Evolutionary conservation across 2,888 invertebrate species (phyloP), one percentile per base, ranked within the genome.

Genomic region (Stenurella melanura): DNA sequence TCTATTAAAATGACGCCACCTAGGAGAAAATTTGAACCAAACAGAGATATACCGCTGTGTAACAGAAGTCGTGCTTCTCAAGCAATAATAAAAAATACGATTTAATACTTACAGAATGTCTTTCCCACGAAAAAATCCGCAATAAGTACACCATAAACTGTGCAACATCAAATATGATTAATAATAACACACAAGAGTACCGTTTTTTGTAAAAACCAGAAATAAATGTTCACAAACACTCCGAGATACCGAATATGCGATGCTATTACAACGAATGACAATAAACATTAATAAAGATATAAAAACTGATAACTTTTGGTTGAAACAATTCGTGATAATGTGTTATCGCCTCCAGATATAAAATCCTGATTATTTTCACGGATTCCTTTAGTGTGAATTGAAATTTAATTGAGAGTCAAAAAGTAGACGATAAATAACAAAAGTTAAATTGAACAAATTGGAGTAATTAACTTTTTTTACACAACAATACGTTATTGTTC

Each of bases 111-210:
- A 68, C 68, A 17, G 56, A 68, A 66, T 10, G 34, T 10, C 26
- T 15, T 68, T 68, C 67, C 57, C 68, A 68, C 50, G 30, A 68
- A 56, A 50, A 21, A 26, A 68, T 30, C 56, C 18, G n/a, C 64
- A 64, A n/a, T 42, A n/a, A 34, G 19, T 58, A 1, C 38, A 38
- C 69, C 1, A 30, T 19, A 56, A 58, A 60, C 30, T 34, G 58
- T 60, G 34, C 15, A 30, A 58, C 58, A 34, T 38, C 58, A 58
- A 58, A 70, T 38, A 60, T 26, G 34, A 58, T 38, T 58, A 58
- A 70, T 60, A 69, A 34, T 57, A 12, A 21, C 30, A n/a, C 15
- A 9, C 18, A 3, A 30, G 60, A 70, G 38, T 68, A 56, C 68
- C 68, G 68, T 30, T 56, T 50, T 9, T 18, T n/a, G 56, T 60